Evolutionary conservation across 2,888 invertebrate genomes (phyloP).

Genomic region (Drosophila stalkeri): DNA sequence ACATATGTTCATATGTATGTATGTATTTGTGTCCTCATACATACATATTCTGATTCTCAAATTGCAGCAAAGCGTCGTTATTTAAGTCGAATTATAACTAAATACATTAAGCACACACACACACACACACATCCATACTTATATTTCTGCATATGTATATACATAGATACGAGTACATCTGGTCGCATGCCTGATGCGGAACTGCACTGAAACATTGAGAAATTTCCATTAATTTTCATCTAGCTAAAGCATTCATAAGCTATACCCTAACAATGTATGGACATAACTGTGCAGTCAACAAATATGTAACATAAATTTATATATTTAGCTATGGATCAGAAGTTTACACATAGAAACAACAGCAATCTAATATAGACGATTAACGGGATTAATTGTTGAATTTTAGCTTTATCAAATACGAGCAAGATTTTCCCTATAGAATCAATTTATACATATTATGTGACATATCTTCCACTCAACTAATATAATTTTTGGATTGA

Average conservation of each 20-base stretch:
- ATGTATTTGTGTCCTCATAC: not conserved
- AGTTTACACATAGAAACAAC: not conserved
- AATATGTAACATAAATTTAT: not conserved
- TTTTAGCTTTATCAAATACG: not conserved
- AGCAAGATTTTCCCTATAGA: not conserved
- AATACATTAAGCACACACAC: not conserved
- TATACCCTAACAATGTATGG: constrained; percentile 1
- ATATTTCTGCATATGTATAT: not conserved
- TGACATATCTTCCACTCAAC: too few species aligned
- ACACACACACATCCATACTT: not conserved
- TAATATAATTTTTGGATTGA: not conserved
- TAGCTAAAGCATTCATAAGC: constrained; percentile 2
- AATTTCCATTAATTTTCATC: constrained; percentile 31
- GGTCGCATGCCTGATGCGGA: constrained; percentile 2
- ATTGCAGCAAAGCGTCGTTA: constrained; percentile 8
- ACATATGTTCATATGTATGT: not conserved
- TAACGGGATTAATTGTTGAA: too few species aligned
- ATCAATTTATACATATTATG: not conserved
- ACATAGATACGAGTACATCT: not conserved
- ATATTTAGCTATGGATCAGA: not conserved
- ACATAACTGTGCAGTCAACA: not conserved
- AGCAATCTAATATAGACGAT: too few species aligned
- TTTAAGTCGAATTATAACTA: constrained; percentile 15
- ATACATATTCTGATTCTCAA: not conserved
- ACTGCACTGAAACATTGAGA: constrained; percentile 25